Evolutionary conservation across 2,113 vertebrate species (phyloP).

Genomic region (Melanocharis versteri): DNA sequence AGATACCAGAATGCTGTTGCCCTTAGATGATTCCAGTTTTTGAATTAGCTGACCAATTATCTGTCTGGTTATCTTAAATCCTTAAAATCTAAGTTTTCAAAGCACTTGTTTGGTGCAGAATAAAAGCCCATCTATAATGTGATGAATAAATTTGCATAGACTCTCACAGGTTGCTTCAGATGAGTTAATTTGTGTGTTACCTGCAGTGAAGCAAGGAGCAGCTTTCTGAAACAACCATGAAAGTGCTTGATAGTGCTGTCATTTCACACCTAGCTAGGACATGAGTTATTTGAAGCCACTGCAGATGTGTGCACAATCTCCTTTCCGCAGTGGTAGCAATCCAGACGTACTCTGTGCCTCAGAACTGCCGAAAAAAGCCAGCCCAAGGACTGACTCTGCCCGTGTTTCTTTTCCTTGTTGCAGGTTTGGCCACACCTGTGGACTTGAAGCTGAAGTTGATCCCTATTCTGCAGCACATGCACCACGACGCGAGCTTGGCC

Average conservation of each 20-base stretch:
- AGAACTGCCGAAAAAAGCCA: not conserved
- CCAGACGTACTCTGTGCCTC: not conserved
- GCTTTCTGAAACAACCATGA: not conserved
- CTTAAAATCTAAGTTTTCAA: not conserved
- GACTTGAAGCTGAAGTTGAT: constrained; percentile 96
- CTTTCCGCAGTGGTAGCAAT: not conserved
- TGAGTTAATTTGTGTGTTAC: not conserved
- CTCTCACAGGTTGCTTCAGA: not conserved
- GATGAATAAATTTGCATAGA: not conserved
- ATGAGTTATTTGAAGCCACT: not conserved
- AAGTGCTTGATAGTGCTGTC: not conserved
- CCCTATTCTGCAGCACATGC: constrained; percentile 97
- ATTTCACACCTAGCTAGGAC: not conserved
- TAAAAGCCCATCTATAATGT: not conserved
- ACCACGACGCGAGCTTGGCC: constrained; percentile 90
- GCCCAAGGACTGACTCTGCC: not conserved
- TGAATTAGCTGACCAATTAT: not conserved
- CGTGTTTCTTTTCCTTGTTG: not conserved
- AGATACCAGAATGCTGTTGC: not conserved
- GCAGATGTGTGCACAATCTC: not conserved
- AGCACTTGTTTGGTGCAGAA: not conserved
- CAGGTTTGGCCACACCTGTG: constrained; percentile 92
- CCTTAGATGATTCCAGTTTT: not conserved
- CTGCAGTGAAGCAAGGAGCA: not conserved
- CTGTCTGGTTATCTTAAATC: not conserved